These are phyloP conservation scores for Synergus laeviventris DNA, from an alignment of 2,888 invertebrate genomes.

Conservation along the genomic window DNA sequence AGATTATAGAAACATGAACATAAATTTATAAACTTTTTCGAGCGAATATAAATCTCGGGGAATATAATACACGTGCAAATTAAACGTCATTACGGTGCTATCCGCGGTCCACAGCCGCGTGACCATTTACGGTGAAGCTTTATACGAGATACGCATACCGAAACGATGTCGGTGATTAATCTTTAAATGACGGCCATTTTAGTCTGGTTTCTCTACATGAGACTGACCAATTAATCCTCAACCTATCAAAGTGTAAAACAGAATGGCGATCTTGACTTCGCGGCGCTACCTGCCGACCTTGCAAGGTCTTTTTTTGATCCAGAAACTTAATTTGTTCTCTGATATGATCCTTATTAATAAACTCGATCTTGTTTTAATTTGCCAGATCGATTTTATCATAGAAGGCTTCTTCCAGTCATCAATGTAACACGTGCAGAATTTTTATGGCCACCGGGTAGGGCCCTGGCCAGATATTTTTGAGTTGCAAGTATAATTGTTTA, in stretches of 20 bases:
- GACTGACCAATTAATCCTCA: conserved; percentile 51
- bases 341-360: conserved; percentile 4
- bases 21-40: conserved; percentile 30
- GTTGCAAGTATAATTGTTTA: too few relatives aligned
- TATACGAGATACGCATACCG: conserved; percentile 35
- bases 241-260: conserved; percentile 46
- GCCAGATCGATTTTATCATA: not conserved
- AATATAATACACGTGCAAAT: conserved; percentile 46
- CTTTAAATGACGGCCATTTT: conserved; percentile 48
- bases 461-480: too few relatives aligned
- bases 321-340: conserved; percentile 1
- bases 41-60: conserved; percentile 15
- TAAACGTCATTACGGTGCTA: conserved; percentile 49
- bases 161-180: conserved; percentile 46
- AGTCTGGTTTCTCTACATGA: conserved; percentile 21
- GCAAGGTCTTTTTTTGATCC: not conserved
- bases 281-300: conserved; percentile 18
- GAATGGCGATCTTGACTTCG: conserved; percentile 23
- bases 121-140: conserved; percentile 41
- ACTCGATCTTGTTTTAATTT: not conserved
- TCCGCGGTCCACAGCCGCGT: conserved; percentile 14
- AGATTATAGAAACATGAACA: conserved; percentile 3
- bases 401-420: not conserved
- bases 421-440: too few relatives aligned
- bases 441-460: too few relatives aligned